Conservation (phyloP, 2,888 invertebrate genomes). For the Ennomos erosarius region DNA sequence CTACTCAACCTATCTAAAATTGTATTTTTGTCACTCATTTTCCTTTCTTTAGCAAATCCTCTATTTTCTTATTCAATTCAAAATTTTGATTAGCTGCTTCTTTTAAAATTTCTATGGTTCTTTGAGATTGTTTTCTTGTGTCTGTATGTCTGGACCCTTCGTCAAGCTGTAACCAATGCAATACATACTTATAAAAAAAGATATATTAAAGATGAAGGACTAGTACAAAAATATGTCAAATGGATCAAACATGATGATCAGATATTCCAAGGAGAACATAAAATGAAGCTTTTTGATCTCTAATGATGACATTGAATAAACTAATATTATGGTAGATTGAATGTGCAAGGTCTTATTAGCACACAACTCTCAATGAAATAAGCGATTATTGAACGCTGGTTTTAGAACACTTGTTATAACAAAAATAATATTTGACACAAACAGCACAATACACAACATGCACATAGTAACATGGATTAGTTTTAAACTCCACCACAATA, state of each 20-base stretch:
- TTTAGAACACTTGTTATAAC: neutral
- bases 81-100: slow-evolving; percentile 76
- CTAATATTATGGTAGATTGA: slow-evolving; percentile 4
- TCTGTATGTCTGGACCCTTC: slow-evolving; percentile 66
- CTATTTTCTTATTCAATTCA: slow-evolving; percentile 74
- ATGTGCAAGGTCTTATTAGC: slow-evolving; percentile 15
- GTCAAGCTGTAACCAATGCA: slow-evolving; percentile 62
- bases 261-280: slow-evolving; percentile 15
- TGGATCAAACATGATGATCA: slow-evolving; percentile 66
- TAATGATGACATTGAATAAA: neutral
- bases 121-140: slow-evolving; percentile 58
- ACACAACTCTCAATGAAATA: neutral
- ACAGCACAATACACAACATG: slow-evolving; percentile 51
- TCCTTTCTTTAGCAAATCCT: slow-evolving; percentile 74
- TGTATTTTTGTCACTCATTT: slow-evolving; percentile 77
- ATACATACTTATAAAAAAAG: too few species aligned
- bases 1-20: slow-evolving; percentile 79
- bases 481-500: slow-evolving; percentile 43
- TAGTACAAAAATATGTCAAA: slow-evolving; percentile 36
- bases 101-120: slow-evolving; percentile 72
- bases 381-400: neutral
- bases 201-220: too few species aligned
- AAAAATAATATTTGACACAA: slow-evolving; percentile 9
- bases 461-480: slow-evolving; percentile 41
- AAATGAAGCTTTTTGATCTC: slow-evolving; percentile 1